Base-by-base conservation (phyloP, 2,113 vertebrate genomes). In the Odontesthes bonariensis region DNA sequence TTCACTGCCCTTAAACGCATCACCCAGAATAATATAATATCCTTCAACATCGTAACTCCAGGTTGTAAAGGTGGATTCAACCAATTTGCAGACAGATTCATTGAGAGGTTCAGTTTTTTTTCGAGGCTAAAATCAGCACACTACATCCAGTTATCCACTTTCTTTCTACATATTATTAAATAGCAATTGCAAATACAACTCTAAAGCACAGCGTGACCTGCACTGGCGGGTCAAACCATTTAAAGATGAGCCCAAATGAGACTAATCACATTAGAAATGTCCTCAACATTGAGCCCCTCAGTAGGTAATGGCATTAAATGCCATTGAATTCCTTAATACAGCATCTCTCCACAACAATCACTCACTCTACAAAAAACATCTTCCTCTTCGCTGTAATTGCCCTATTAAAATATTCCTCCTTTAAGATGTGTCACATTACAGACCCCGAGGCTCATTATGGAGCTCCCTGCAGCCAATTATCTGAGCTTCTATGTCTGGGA, bases 391-490 rank as follows among this genome's bases (percentile, higher is more conserved):
- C 82, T 68, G 63, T 93, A 93, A 93, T 93, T 92, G 92, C 86
- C 92, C 91, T 69, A 92, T 92, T 92, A 92, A 83, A 93, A 90
- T 68, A 82, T 85, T 82, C 73, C 78, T 57, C 75, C 82, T 89
- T 86, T 71, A 91, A 90, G 81, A 92, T 86, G 86, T 93, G 92
- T 93, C 91, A 92, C 74, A 89, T 84, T 90, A 88, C 83, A 88
- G 69, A 77, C 67, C 89, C 88, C 6, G 57, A 72, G 86, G 86
- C 87, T 92, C 88, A 91, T 92, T 93, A 92, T 77, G 88, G 60
- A 88, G 80, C 74, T 84, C 75, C 83, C 86, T 71, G 86, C 86
- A 89, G 85, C 91, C 91, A 93, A 93, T 93, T 93, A 93, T 91
- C 89, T 90, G 81, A 90, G 85, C 78, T 81, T 84, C 76, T 40